Base-by-base conservation (phyloP, 2,797 vertebrate genomes). In the Oophaga sylvatica region DNA sequence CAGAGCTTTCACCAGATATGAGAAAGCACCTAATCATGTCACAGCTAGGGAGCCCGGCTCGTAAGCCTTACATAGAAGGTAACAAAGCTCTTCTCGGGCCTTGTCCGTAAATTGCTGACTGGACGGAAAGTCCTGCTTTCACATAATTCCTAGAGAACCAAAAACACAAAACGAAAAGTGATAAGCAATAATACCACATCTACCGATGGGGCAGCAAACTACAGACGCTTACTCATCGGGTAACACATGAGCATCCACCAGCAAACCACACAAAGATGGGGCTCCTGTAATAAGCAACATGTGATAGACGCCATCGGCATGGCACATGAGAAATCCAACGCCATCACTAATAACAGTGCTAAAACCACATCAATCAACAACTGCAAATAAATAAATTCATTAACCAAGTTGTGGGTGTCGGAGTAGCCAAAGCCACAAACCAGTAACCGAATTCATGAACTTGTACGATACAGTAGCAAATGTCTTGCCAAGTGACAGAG, bases 391-490 rank as follows among this genome's bases (percentile, higher is more conserved):
- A 67, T n/a, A 19, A 26, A 81, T 48, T 77, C 22, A 81, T 48
- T 31, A 48, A 26, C 10, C 60, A 65, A 22, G 17, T 63, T 13
- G 59, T 91, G 89, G 87, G 90, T 90, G 92, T 91, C 92, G 56
- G 29, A 92, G 94, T 92, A 91, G 92, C 90, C 88, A 88, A 91
- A 73, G 89, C 86, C 90, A 78, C 80, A 91, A 92, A 89, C 91
- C 90, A 90, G 89, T 57, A 90, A 89, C 82, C 3, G 0, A 87
- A 92, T 91, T 91, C 88, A 91, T 91, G 91, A 91, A 86, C 90
- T 5, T 26, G 89, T 0, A 71, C 79, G 57, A 90, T 88, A 91
- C 92, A 87, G 29, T 83, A 67, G 91, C 88, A 90, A 88, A 89
- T 63, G 83, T 91, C 83, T 91, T 93, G 92, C 93, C 93, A 93